A percentile compares a stretch with the other conserved stretches of the same genome.
phyloP scores from a whole-genome alignment of 2,888 invertebrate genomes.

The Diaphora mendica region DNA sequence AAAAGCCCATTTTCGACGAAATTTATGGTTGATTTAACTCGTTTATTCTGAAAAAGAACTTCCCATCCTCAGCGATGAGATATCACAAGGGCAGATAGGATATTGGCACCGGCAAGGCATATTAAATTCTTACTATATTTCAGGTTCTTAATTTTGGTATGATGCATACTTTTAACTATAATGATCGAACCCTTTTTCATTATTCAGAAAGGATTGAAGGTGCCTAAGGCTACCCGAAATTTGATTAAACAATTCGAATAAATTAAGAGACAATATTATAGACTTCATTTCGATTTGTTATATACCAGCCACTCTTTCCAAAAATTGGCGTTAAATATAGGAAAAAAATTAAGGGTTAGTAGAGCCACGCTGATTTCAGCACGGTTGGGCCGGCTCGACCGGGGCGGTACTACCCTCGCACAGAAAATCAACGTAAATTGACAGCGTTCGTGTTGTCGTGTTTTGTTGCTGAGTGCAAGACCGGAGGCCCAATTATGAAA shows the following conservation, averaged over 20 bases:
- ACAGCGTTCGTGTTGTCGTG: too few species aligned
- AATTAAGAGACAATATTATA: conserved; percentile 12
- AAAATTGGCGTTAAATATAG: neutral
- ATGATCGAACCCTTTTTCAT: conserved; percentile 26
- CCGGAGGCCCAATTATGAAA: too few species aligned
- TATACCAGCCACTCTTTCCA: neutral
- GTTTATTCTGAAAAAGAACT: conserved; percentile 72
- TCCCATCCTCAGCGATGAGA: conserved; percentile 63
- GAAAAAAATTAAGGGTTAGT: too few species aligned
- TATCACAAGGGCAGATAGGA: conserved; percentile 56
- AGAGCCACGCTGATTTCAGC: too few species aligned
- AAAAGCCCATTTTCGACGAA: conserved; percentile 72
- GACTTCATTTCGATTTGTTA: neutral
- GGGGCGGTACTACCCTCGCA: too few species aligned
- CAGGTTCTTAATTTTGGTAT: conserved; percentile 26
- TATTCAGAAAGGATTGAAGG: conserved; percentile 13
- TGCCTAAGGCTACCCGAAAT: conserved; percentile 19
- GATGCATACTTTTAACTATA: conserved; percentile 35
- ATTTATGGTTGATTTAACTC: conserved; percentile 82
- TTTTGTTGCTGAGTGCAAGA: too few species aligned
- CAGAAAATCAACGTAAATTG: too few species aligned
- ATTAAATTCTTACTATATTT: conserved; percentile 46
- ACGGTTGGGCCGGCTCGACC: too few species aligned
- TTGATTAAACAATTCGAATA: conserved; percentile 13
- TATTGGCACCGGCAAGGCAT: conserved; percentile 52